phyloP scores from a whole-genome alignment of 2,888 invertebrate species.

The Polymixis lichenea region DNA sequence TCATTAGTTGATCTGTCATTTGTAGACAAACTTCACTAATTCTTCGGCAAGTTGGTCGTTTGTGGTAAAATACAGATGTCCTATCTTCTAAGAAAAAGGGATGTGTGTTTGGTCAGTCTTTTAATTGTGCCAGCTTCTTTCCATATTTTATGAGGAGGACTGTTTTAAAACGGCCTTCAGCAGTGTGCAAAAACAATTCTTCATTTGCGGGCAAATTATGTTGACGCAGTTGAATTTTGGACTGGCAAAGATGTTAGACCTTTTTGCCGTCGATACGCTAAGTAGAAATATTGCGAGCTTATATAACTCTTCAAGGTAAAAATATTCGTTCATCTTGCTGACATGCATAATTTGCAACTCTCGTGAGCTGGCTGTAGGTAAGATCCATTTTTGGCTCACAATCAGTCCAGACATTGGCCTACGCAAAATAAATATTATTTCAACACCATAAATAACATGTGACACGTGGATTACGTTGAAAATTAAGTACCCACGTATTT shows the following conservation, averaged over 20 bases:
- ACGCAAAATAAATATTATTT: constrained; percentile 30
- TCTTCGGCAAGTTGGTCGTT: not conserved
- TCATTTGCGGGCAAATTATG: not conserved
- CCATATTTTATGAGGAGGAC: no score
- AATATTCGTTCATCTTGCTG: not conserved
- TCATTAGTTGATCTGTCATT: not conserved
- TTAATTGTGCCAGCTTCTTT: not conserved
- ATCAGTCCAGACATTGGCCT: not conserved
- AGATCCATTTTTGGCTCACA: not conserved
- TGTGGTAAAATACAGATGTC: not conserved
- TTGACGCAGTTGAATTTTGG: no score
- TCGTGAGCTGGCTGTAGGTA: no score
- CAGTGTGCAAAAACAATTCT: not conserved
- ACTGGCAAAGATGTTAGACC: no score
- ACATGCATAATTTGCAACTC: not conserved
- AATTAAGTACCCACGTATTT: constrained; percentile 67
- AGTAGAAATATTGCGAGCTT: no score
- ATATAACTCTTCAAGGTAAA: not conserved
- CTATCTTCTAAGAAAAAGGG: not conserved
- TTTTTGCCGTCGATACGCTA: no score
- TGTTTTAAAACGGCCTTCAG: not conserved
- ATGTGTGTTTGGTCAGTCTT: not conserved
- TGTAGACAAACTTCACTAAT: not conserved
- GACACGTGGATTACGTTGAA: constrained; percentile 57
- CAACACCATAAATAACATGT: constrained; percentile 54